Evolutionary conservation across 2,797 vertebrate genomes (phyloP).

Genomic region (Macropus fuliginosus): DNA sequence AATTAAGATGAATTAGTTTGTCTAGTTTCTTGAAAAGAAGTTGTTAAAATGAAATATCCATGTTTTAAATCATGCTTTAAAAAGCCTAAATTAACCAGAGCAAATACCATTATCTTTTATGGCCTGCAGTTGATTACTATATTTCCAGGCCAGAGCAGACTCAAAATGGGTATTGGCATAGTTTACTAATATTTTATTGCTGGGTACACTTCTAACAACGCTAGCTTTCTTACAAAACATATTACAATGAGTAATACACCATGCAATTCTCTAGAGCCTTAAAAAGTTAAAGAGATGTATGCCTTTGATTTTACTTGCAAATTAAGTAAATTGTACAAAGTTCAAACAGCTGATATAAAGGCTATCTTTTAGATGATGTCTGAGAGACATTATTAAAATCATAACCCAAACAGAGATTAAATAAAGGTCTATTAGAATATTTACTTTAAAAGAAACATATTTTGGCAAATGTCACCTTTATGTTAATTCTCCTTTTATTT

Average conservation of each 20-base stretch:
- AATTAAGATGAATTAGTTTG: neutral
- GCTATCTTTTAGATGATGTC: neutral
- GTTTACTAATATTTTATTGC: neutral
- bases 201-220: neutral
- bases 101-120: neutral
- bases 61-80: too few species aligned
- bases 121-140: neutral
- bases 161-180: neutral
- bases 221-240: too few species aligned
- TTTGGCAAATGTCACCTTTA: neutral
- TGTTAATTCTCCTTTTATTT: neutral
- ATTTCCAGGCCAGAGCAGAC: neutral
- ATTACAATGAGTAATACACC: too few species aligned
- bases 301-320: neutral
- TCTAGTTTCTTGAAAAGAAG: neutral
- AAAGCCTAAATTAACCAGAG: too few species aligned
- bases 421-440: neutral
- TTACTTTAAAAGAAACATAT: neutral
- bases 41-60: neutral
- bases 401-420: neutral
- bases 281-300: neutral
- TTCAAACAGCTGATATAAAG: neutral
- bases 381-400: neutral
- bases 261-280: neutral
- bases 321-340: neutral